Evolutionary conservation across 2,113 vertebrate species (phyloP).

Genomic region (Egretta garzetta): DNA sequence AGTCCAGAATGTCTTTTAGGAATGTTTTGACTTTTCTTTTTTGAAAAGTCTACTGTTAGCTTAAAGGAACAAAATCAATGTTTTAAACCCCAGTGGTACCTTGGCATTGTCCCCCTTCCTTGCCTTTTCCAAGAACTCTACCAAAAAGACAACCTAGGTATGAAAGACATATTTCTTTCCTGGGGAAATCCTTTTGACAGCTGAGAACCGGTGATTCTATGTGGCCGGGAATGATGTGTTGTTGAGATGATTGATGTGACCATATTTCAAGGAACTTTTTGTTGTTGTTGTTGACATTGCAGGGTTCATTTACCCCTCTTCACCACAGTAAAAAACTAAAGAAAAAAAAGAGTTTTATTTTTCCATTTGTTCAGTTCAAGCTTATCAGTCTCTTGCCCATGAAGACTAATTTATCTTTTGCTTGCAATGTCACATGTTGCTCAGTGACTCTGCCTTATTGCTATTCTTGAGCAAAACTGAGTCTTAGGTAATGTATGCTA

Average conservation of each 20-base stretch:
- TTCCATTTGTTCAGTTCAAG: not conserved
- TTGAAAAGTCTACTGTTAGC: not conserved
- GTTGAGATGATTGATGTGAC: not conserved
- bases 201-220: not conserved
- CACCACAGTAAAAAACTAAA: not conserved
- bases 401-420: slow-evolving; percentile 37
- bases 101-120: not conserved
- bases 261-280: not conserved
- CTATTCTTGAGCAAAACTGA: slow-evolving; percentile 26
- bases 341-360: not conserved
- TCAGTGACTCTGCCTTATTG: slow-evolving; percentile 21
- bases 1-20: not conserved
- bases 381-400: not conserved
- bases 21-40: not conserved
- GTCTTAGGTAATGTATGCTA: slow-evolving; percentile 15
- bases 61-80: not conserved
- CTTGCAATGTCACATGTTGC: slow-evolving; percentile 29
- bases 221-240: not conserved
- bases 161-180: not conserved
- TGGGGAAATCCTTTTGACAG: not conserved
- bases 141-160: not conserved
- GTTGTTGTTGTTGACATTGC: not conserved
- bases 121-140: not conserved
- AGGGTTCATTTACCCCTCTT: not conserved
- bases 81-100: not conserved